Evolutionary conservation across 1,140 invertebrate genomes (phyloP).

Genomic region (Meteorus sp.): DNA sequence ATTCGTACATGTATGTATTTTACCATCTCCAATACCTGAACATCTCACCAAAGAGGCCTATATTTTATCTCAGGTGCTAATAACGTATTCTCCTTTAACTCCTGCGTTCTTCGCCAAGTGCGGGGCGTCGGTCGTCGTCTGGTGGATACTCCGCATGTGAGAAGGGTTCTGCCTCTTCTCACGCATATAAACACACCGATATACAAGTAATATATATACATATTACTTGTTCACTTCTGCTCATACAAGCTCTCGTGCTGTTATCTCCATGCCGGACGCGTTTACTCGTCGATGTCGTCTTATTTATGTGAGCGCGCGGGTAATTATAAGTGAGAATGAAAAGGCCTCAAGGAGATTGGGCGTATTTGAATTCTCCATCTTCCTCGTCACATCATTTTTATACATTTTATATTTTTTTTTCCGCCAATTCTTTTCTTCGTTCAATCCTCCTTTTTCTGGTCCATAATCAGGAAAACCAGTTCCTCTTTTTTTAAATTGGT

Average conservation of each 20-base stretch:
- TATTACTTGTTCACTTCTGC: neutral
- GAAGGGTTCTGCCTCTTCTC: too few species aligned
- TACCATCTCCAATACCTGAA: too few species aligned
- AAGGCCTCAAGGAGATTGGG: constrained; percentile 28
- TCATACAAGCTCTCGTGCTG: constrained; percentile 13
- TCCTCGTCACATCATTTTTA: constrained; percentile 3
- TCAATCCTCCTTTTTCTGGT: neutral
- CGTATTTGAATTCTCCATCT: constrained; percentile 17
- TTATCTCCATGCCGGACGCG: constrained; percentile 24
- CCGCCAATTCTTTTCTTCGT: too few species aligned
- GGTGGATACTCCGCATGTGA: neutral
- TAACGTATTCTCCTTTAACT: constrained; percentile 24
- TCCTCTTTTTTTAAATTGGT: too few species aligned
- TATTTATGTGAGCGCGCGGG: constrained; percentile 32
- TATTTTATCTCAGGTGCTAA: constrained; percentile 31
- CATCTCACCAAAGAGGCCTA: constrained; percentile 8
- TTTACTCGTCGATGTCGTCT: constrained; percentile 11
- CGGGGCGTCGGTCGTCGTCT: neutral
- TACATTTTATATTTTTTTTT: constrained; percentile 2
- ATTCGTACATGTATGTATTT: neutral
- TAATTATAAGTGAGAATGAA: constrained; percentile 38
- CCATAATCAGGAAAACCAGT: neutral
- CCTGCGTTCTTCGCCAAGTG: neutral
- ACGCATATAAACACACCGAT: too few species aligned
- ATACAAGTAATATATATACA: too few species aligned